Conservation (phyloP, 1,140 invertebrate genomes). For the Bombyx mandarina region DNA sequence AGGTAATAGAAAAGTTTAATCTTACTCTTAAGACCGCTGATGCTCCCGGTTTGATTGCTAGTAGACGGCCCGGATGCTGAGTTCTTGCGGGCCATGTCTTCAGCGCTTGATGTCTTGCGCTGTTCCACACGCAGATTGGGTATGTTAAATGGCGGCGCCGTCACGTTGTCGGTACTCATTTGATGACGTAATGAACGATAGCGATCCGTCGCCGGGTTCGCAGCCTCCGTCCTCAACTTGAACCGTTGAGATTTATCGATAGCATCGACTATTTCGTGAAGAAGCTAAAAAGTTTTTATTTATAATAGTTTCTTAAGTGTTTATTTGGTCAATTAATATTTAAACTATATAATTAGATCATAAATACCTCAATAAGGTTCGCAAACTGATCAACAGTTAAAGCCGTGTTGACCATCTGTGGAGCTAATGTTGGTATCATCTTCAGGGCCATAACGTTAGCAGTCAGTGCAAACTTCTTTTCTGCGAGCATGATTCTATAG, state of each 20-base stretch:
- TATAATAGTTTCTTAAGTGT: too few relatives aligned
- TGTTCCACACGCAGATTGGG: conserved; percentile 88
- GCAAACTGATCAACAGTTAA: conserved; percentile 93
- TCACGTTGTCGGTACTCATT: conserved; percentile 89
- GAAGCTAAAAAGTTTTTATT: conserved; percentile 63
- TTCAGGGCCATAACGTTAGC: conserved; percentile 94
- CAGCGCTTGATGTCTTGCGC: conserved; percentile 88
- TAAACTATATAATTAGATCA: conserved; percentile 4
- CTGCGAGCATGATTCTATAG: conserved; percentile 91
- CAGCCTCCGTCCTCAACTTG: conserved; percentile 85
- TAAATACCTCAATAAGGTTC: conserved; percentile 80
- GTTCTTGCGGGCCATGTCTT: conserved; percentile 90
- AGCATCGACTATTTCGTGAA: conserved; percentile 94
- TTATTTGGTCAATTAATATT: too few relatives aligned
- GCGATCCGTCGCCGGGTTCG: conserved; percentile 82
- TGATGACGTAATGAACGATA: conserved; percentile 84
- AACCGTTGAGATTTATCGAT: conserved; percentile 91
- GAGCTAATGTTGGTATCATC: conserved; percentile 92
- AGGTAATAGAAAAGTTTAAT: not conserved
- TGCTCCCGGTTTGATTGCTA: conserved; percentile 16
- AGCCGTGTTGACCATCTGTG: conserved; percentile 92
- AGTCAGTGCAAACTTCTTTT: conserved; percentile 92
- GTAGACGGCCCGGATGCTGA: conserved; percentile 70
- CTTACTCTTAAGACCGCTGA: conserved; percentile 42
- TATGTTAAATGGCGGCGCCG: conserved; percentile 86